Evolutionary conservation across 2,797 vertebrate species (phyloP).

Genomic region (Pelobates cultripes): DNA sequence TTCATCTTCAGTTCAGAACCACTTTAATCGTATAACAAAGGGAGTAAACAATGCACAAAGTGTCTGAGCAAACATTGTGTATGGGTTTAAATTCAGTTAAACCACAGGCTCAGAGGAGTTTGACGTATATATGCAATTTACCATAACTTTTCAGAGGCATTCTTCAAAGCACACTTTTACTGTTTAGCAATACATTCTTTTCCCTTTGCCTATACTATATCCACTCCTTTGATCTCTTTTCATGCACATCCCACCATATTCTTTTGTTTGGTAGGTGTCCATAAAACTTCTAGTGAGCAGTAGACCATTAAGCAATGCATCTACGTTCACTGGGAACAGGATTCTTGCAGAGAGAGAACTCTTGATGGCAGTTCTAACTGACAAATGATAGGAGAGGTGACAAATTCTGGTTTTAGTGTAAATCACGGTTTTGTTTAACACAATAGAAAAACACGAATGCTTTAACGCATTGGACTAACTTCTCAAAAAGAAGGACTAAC

Average conservation of each 20-base stretch:
- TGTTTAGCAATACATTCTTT: constrained; percentile 27
- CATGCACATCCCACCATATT: constrained; percentile 31
- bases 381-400: constrained; percentile 31
- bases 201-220: background rate
- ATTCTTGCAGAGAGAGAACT: constrained; percentile 21
- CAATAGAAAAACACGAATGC: background rate
- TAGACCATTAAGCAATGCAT: constrained; percentile 50
- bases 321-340: constrained; percentile 35
- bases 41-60: too few species aligned
- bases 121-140: too few species aligned
- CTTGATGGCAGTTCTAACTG: constrained; percentile 45
- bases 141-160: background rate
- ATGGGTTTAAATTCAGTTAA: too few species aligned
- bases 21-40: too few species aligned
- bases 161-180: constrained; percentile 14
- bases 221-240: constrained; percentile 40
- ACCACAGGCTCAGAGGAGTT: too few species aligned
- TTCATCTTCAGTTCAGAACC: too few species aligned
- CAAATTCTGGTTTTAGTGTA: constrained; percentile 24
- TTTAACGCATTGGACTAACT: constrained; percentile 9
- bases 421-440: constrained; percentile 19
- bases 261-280: constrained; percentile 44
- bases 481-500: constrained; percentile 12
- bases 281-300: constrained; percentile 31
- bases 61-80: too few species aligned